Conservation (phyloP, 2,113 vertebrate species). For the Cheilinus undulatus region DNA sequence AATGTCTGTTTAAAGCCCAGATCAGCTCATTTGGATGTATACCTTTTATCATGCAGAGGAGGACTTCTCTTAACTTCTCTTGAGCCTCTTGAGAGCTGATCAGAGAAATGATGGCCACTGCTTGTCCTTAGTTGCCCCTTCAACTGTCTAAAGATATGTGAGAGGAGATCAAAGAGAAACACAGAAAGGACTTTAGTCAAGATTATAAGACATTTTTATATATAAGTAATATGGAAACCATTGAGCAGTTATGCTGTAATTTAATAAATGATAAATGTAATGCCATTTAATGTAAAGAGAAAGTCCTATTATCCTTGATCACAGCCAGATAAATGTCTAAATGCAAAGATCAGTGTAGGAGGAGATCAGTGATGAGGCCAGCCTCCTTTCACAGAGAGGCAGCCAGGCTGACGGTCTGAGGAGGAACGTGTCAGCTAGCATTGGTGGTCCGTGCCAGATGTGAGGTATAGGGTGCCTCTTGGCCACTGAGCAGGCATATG, state of each 20-base stretch:
- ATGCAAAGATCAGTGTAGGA: slow-evolving; percentile 6
- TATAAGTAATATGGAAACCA: no score
- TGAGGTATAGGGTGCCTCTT: slow-evolving; percentile 64
- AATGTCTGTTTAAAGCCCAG: not conserved
- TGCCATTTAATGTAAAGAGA: slow-evolving; percentile 3
- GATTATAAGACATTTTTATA: slow-evolving; percentile 3
- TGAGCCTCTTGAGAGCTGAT: not conserved
- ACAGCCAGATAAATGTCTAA: slow-evolving; percentile 12
- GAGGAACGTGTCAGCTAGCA: slow-evolving; percentile 55
- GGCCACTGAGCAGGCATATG: slow-evolving; percentile 69
- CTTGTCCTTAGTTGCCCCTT: not conserved
- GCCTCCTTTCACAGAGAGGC: slow-evolving; percentile 36
- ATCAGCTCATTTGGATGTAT: not conserved
- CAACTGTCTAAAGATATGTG: not conserved
- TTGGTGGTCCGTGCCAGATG: slow-evolving; percentile 79
- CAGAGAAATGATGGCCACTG: not conserved
- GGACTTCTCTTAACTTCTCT: not conserved
- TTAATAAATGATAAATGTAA: not conserved
- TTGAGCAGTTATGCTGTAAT: not conserved
- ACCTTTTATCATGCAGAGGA: not conserved
- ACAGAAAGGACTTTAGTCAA: not conserved
- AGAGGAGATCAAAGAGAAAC: not conserved
- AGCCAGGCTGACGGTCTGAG: slow-evolving; percentile 46
- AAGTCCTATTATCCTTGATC: slow-evolving; percentile 1
- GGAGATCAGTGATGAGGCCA: slow-evolving; percentile 22